phyloP scores from a whole-genome alignment of 2,888 invertebrate species.

The Axea sp. region DNA sequence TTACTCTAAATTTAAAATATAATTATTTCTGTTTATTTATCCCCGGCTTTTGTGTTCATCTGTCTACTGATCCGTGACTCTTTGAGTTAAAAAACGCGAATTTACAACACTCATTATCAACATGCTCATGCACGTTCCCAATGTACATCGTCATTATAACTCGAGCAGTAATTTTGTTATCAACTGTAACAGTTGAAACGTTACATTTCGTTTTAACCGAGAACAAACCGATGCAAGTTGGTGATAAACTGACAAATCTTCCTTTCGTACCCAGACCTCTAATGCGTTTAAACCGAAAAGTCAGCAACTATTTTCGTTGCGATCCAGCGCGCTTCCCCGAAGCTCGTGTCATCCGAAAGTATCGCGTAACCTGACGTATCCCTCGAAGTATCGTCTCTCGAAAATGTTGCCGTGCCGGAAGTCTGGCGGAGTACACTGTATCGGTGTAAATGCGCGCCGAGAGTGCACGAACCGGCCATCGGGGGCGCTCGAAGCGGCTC shows the following conservation, averaged over 20 bases:
- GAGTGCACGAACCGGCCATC: constrained; percentile 58
- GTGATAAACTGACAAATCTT: too few relatives aligned
- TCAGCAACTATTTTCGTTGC: constrained; percentile 13
- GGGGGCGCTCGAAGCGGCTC: constrained; percentile 68
- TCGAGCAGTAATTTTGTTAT: too few relatives aligned
- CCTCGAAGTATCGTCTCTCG: constrained; percentile 30
- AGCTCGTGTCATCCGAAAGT: constrained; percentile 10
- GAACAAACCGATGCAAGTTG: background rate
- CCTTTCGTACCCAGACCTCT: background rate
- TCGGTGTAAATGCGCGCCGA: constrained; percentile 56
- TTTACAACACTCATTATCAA: too few relatives aligned
- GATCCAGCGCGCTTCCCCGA: constrained; percentile 10
- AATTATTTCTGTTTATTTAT: too few relatives aligned
- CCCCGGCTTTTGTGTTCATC: too few relatives aligned
- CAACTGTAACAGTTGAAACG: too few relatives aligned
- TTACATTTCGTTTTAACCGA: background rate
- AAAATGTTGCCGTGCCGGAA: constrained; percentile 63
- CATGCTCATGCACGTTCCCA: too few relatives aligned
- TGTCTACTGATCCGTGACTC: too few relatives aligned
- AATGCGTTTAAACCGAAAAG: constrained; percentile 16
- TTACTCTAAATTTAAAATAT: too few relatives aligned
- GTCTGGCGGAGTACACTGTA: constrained; percentile 69
- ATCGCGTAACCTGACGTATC: constrained; percentile 19
- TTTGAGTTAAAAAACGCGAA: too few relatives aligned
- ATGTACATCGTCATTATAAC: too few relatives aligned